phyloP scores from a whole-genome alignment of 1,140 invertebrate genomes.

The Drosophila trapezifrons region DNA sequence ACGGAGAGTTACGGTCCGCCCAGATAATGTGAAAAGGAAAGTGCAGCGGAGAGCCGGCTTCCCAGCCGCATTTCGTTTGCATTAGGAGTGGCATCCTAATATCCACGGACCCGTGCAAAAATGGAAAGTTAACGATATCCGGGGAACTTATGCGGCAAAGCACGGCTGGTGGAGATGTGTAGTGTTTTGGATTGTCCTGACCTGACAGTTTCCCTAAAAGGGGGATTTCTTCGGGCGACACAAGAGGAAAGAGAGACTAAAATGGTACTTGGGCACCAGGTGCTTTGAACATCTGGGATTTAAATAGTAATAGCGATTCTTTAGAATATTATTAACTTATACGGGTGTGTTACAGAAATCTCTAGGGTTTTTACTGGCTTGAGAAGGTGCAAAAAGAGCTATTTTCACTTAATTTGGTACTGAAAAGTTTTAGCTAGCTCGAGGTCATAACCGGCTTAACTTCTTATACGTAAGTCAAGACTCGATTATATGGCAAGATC shows the following conservation, averaged over 20 bases:
- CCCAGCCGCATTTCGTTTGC: constrained; percentile 65
- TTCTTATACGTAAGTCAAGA: too few relatives aligned
- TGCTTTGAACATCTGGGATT: background rate
- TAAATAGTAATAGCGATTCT: too few relatives aligned
- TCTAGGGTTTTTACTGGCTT: too few relatives aligned
- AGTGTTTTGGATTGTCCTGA: background rate
- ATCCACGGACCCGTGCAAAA: constrained; percentile 5
- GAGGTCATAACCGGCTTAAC: too few relatives aligned
- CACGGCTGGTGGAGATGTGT: background rate
- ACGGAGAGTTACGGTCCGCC: constrained; percentile 62
- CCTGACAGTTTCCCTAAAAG: background rate
- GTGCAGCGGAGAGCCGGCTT: constrained; percentile 39
- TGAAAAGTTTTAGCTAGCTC: too few relatives aligned
- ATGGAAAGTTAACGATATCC: constrained; percentile 36
- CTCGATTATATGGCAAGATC: too few relatives aligned
- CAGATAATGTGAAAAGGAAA: constrained; percentile 78
- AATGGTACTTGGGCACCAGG: background rate
- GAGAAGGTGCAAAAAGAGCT: too few relatives aligned
- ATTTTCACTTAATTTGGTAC: too few relatives aligned
- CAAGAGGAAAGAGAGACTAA: background rate
- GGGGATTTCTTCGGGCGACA: background rate
- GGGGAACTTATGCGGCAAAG: constrained; percentile 14
- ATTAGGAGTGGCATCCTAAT: constrained; percentile 58
- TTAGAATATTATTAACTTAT: background rate
- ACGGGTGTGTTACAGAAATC: too few relatives aligned